Base-by-base conservation (phyloP, 1,140 invertebrate species). In the Orchesella cincta region DNA sequence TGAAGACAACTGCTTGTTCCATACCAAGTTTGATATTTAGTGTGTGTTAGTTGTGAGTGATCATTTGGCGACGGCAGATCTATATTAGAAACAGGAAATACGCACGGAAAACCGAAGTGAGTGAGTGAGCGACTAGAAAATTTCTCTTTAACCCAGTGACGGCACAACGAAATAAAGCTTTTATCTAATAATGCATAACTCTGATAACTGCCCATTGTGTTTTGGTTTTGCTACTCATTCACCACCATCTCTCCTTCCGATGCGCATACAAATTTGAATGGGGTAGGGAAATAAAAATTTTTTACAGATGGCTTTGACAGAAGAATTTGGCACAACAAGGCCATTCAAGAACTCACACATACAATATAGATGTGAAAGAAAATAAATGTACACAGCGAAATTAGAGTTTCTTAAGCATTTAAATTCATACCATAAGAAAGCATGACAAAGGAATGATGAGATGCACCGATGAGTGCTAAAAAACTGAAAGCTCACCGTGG, bases 241-340 rank as follows among this genome's bases (percentile, higher is more conserved):
- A 14, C 62, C 8, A n/a, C n/a, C n/a, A n/a, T n/a, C n/a, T n/a
- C n/a, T n/a, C n/a, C n/a, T n/a, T n/a, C n/a, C n/a, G n/a, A n/a
- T n/a, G n/a, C n/a, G n/a, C n/a, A 8, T 29, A 67, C 33, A n/a
- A 67, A 67, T 57, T 14, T 57, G 23, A 57, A n/a, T 57, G 52
- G 20, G 39, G 51, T 31, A n/a, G 33, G 34, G 34, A 31, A 72
- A 23, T 34, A 73, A 34, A 77, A 77, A n/a, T n/a, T 36, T 23
- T 67, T 74, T 74, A 54, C 71, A 77, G 76, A 77, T 23, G 35
- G 76, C 76, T 77, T 67, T 77, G 72, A 73, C 76, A 77, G 70
- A 77, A 74, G 57, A 77, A 77, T 77, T 77, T 74, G 76, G 71
- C 71, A 77, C 52, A 70, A 46, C 71, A 77, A 73, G 76, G 76